Evolutionary conservation across 2,888 invertebrate species (phyloP), one percentile per base, ranked within the genome.

Genomic region (Mythimna loreyi): DNA sequence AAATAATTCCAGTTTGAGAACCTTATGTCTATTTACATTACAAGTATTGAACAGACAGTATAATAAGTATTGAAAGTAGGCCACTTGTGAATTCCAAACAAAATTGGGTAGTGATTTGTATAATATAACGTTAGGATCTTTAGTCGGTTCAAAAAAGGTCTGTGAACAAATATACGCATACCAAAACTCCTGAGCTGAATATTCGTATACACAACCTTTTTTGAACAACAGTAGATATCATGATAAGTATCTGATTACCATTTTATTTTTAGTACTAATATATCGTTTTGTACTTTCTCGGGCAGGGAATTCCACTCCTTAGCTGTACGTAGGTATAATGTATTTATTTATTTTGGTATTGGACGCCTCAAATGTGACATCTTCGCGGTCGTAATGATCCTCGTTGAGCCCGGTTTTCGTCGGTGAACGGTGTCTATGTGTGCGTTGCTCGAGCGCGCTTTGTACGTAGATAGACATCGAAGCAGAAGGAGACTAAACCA

Each of bases 101-200:
- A 71, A 75, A 69, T 58, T 67, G 57, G 62, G 45, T 65, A 62
- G 68, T 72, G 61, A 75, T 80, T 82, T 75, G 80, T 75, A 72
- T 80, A 80, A 68, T 71, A 82, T 68, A 71, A 64, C 58, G 58
- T 62, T 67, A 36, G 58, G 28, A 52, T 67, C 61, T 82, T 82
- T 65, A 62, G 65, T 43, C 56, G 65, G 36, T 57, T 70, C 61
- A 65, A 77, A 81, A 78, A 78, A 64, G 74, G 74, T 74, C 64
- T 49, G 53, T 50, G 30, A 19, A 56, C 53, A 63, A 66, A 59
- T 40, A 75, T 60, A 67, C 67, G 63, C 50, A 66, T 66, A 67
- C 33, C 63, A 64, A 72, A 68, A 68, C 63, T 69, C 21, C 43
- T 66, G 11, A 66, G 30, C 47, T 53, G n/a, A 60, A 72, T 81